Evolutionary conservation across 2,888 invertebrate genomes (phyloP).

Genomic region (Bellardia bayeri): DNA sequence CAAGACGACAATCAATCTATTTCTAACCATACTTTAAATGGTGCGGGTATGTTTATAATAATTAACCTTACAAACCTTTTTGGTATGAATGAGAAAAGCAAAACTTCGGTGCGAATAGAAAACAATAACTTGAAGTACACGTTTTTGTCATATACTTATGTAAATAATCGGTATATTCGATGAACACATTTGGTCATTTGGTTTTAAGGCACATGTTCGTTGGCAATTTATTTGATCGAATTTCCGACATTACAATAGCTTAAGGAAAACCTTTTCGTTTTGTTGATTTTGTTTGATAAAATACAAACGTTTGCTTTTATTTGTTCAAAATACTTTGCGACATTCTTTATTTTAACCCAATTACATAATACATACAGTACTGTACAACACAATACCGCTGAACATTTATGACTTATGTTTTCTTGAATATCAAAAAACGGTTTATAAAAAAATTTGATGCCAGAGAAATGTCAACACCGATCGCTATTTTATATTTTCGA

Average conservation of each 20-base stretch:
- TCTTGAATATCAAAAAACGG: too few species aligned
- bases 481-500: background rate
- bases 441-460: too few species aligned
- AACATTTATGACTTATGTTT: too few species aligned
- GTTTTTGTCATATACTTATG: background rate
- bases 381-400: too few species aligned
- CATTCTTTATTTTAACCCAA: background rate
- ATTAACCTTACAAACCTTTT: conserved; percentile 34
- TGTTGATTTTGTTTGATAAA: background rate
- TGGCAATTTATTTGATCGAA: background rate
- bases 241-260: background rate
- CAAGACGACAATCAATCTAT: conserved; percentile 12
- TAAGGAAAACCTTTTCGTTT: too few species aligned
- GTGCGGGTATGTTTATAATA: background rate
- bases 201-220: background rate
- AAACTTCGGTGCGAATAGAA: conserved; percentile 3
- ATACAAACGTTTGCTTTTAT: background rate
- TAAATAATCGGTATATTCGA: background rate
- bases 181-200: background rate
- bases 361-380: background rate
- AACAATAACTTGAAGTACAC: conserved; percentile 9
- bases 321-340: background rate
- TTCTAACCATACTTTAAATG: conserved; percentile 8
- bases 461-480: too few species aligned
- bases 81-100: conserved; percentile 4